Evolutionary conservation across 2,797 vertebrate species (phyloP).

Genomic region (Nyctalus aviator): DNA sequence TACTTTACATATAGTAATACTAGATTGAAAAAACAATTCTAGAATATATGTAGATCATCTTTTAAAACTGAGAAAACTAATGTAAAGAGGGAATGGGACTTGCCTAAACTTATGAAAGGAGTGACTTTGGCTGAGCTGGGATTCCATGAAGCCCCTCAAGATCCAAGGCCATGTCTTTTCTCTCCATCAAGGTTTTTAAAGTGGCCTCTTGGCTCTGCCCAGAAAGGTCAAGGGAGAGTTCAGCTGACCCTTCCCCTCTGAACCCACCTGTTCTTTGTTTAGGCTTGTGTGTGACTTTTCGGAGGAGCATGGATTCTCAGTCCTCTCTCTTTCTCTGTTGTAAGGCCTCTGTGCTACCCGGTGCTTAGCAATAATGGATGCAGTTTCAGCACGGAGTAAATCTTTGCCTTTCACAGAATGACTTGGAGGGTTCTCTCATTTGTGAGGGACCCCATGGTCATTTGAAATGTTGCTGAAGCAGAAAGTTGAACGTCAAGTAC

Average conservation of each 20-base stretch:
- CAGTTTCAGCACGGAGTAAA: background rate
- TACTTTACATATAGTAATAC: background rate
- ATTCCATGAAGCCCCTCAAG: background rate
- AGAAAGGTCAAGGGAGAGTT: background rate
- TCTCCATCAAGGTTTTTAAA: background rate
- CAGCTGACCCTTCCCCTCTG: background rate
- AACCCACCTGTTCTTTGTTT: conserved; percentile 22
- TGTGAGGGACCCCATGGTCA: background rate
- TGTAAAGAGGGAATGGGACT: background rate
- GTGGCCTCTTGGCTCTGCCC: background rate
- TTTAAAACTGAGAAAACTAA: background rate
- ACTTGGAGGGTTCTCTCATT: background rate
- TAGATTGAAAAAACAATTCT: background rate
- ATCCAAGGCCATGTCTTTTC: background rate
- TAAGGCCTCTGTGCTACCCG: background rate
- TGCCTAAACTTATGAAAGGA: background rate
- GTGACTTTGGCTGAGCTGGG: background rate
- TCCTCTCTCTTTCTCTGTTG: background rate
- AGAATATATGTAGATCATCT: background rate
- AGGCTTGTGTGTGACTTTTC: background rate
- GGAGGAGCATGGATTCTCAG: background rate
- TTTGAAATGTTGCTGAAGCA: conserved; percentile 33
- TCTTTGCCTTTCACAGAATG: background rate
- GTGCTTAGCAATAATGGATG: background rate
- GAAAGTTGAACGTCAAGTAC: conserved; percentile 24